Conservation (phyloP, 2,113 vertebrate species). For the Propithecus coquereli region DNA sequence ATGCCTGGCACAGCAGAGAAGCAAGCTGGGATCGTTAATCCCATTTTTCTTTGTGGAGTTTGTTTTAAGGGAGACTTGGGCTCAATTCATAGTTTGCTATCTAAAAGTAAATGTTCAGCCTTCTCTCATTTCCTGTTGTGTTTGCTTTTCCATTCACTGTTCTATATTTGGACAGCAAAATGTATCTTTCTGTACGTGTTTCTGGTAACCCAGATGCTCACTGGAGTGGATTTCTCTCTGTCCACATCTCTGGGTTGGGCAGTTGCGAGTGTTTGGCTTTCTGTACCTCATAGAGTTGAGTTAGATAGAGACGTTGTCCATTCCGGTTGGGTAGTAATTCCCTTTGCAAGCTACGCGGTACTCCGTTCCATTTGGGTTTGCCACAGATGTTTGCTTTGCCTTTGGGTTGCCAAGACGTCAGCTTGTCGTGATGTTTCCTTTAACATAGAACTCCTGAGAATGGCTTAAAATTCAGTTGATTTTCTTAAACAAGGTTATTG, state of each 20-base stretch:
- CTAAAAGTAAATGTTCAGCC: background rate
- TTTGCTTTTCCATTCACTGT: slow-evolving; percentile 48
- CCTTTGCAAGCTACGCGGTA: background rate
- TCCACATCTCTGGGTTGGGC: background rate
- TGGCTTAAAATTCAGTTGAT: background rate
- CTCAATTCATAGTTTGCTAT: background rate
- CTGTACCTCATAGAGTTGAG: fast-evolving
- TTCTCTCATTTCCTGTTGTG: background rate
- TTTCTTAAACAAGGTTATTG: background rate
- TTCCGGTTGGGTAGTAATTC: background rate
- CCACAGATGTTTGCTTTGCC: background rate
- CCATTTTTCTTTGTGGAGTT: background rate
- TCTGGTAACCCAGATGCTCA: background rate
- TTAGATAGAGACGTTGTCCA: too few relatives aligned
- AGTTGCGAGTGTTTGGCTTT: background rate
- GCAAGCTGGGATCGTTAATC: background rate
- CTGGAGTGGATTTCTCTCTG: background rate
- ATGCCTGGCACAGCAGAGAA: background rate
- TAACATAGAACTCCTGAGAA: background rate
- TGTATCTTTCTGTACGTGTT: slow-evolving; percentile 11
- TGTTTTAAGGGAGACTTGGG: background rate
- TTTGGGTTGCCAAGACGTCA: background rate
- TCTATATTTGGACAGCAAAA: slow-evolving; percentile 28
- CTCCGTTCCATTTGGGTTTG: background rate
- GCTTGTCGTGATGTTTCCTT: background rate